Evolutionary conservation across 2,797 vertebrate species (phyloP).

Genomic region (Enteromius paludinosus): DNA sequence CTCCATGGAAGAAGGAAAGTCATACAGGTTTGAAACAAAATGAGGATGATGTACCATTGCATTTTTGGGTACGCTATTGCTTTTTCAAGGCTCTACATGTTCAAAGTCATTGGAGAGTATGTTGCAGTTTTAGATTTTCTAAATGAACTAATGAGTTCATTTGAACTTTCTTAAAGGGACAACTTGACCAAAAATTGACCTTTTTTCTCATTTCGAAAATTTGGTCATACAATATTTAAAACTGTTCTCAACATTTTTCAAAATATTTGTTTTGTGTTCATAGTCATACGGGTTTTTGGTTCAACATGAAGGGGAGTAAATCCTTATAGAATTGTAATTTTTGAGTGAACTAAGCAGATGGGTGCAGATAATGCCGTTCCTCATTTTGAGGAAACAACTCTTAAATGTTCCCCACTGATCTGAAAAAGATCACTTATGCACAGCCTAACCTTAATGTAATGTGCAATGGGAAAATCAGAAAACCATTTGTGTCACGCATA

Average conservation of each 20-base stretch:
- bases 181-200: background rate
- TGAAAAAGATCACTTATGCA: background rate
- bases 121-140: background rate
- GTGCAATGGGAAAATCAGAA: background rate
- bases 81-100: background rate
- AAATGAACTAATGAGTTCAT: background rate
- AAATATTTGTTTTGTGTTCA: background rate
- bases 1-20: background rate
- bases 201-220: background rate
- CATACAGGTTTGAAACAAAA: background rate
- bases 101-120: background rate
- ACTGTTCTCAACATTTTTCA: background rate
- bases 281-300: background rate
- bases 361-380: background rate
- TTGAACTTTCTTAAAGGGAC: constrained; percentile 19
- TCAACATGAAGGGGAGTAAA: background rate
- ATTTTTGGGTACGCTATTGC: background rate
- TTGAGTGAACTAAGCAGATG: background rate
- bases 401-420: background rate
- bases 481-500: constrained; percentile 2
- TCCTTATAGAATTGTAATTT: background rate
- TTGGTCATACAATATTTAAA: background rate
- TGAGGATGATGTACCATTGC: background rate
- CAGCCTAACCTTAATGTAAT: background rate
- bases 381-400: background rate